Evolutionary conservation across 64 coral and sea anemone genomes (phyloP).

Genomic region (Dendrophyllia cribrosa): DNA sequence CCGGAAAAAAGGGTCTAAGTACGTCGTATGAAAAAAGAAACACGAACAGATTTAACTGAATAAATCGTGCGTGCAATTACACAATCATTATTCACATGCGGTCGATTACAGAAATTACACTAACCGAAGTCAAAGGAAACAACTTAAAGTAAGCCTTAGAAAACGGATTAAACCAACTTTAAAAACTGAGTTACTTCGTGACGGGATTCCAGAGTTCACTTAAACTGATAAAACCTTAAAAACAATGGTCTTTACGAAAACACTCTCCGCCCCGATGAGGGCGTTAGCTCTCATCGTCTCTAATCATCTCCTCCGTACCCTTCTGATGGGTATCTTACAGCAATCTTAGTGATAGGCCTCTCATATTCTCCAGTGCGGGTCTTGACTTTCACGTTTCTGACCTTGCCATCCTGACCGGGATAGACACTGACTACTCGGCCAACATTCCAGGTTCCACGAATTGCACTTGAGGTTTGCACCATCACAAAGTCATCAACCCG

Average conservation of each 20-base stretch:
- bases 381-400: slow-evolving; percentile 1
- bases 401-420: no score
- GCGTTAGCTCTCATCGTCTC: no score
- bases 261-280: background rate
- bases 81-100: background rate
- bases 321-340: background rate
- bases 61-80: background rate
- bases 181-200: background rate
- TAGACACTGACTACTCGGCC: no score
- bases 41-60: background rate
- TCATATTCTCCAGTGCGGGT: background rate
- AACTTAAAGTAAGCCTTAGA: background rate
- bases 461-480: background rate
- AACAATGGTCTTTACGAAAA: background rate
- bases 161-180: background rate
- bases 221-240: background rate
- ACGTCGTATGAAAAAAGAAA: background rate
- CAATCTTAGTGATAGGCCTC: background rate
- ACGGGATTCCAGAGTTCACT: background rate
- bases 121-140: background rate
- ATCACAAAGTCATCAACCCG: slow-evolving; percentile 35
- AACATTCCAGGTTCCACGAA: background rate
- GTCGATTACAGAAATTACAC: background rate
- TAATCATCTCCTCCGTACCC: background rate
- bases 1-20: background rate